Percentiles rank a stretch among this genome's conserved stretches.
Conservation (phyloP, 53 echinoderm and acorn worm genomes). For the Astropecten irregularis region DNA sequence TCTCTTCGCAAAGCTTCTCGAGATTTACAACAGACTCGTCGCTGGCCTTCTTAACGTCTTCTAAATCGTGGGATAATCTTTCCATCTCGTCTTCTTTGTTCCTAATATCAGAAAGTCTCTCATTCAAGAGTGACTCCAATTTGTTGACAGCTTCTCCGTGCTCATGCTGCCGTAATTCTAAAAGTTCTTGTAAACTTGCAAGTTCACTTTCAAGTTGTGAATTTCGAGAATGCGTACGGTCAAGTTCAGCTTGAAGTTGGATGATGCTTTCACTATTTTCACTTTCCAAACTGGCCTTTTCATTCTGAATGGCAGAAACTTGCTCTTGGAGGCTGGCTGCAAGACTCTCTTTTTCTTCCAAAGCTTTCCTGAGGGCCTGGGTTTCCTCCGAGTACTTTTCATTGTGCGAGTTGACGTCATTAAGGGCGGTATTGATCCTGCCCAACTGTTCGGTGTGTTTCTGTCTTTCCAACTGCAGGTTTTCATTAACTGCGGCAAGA, state of each 20-base stretch:
- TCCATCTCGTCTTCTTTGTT: slow-evolving; percentile 10
- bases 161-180: slow-evolving; percentile 40
- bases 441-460: slow-evolving; percentile 71
- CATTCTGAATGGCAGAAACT: slow-evolving; percentile 36
- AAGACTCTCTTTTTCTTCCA: slow-evolving; percentile 64
- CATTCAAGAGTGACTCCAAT: slow-evolving; percentile 39
- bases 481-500: slow-evolving; percentile 77
- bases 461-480: slow-evolving; percentile 70
- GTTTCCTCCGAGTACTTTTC: slow-evolving; percentile 79
- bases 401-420: slow-evolving; percentile 68
- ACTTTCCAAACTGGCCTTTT: slow-evolving; percentile 49
- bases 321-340: slow-evolving; percentile 60
- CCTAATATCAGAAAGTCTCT: slow-evolving; percentile 23
- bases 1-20: slow-evolving; percentile 39
- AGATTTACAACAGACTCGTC: slow-evolving; percentile 20
- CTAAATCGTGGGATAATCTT: slow-evolving; percentile 13
- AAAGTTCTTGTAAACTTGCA: slow-evolving; percentile 40
- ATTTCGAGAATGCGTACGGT: background rate
- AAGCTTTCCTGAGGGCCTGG: slow-evolving; percentile 54
- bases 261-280: slow-evolving; percentile 46
- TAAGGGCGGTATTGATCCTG: slow-evolving; percentile 54
- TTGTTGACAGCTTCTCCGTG: slow-evolving; percentile 13
- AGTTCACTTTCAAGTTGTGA: slow-evolving; percentile 49
- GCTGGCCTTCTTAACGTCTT: background rate
- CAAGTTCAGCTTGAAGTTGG: slow-evolving; percentile 32